Conservation (phyloP, 2,113 vertebrate species). For the Arvicanthis niloticus region DNA sequence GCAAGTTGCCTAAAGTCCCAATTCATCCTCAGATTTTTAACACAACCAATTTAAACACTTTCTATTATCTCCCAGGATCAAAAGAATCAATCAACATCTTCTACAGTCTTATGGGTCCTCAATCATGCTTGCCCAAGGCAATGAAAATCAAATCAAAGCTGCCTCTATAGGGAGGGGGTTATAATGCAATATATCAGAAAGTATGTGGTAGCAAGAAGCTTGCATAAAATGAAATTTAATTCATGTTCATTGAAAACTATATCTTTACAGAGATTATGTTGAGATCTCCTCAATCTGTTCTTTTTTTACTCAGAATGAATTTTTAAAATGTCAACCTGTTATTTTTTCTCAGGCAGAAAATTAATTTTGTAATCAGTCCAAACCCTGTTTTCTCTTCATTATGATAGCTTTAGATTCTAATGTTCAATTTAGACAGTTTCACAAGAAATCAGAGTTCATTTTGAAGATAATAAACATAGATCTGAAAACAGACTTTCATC, state of each 20-base stretch:
- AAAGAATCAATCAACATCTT: conserved; percentile 88
- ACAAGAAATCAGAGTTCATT: conserved; percentile 29
- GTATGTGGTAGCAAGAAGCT: conserved; percentile 73
- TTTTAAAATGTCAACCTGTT: conserved; percentile 84
- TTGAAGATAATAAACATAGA: conserved; percentile 2
- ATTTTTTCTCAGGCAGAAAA: conserved; percentile 82
- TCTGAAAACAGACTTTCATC: not conserved
- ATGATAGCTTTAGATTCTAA: conserved; percentile 71
- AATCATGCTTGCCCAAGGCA: conserved; percentile 86
- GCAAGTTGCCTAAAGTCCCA: conserved; percentile 85
- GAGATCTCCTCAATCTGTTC: conserved; percentile 83
- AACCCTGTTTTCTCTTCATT: conserved; percentile 77
- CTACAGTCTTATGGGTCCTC: conserved; percentile 85
- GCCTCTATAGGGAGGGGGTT: conserved; percentile 78
- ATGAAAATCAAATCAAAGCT: conserved; percentile 87
- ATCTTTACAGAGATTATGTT: conserved; percentile 79
- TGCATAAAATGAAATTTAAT: conserved; percentile 81
- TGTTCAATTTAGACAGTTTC: conserved; percentile 47
- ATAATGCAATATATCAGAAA: conserved; percentile 82
- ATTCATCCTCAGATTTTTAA: conserved; percentile 85
- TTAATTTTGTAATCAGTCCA: conserved; percentile 83
- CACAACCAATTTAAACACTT: conserved; percentile 84
- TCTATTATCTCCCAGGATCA: conserved; percentile 88
- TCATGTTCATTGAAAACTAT: conserved; percentile 80
- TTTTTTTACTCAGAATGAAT: conserved; percentile 75